Evolutionary conservation across 2,888 invertebrate species (phyloP), one percentile per base, ranked within the genome.

Genomic region (Drosophila longiperda): DNA sequence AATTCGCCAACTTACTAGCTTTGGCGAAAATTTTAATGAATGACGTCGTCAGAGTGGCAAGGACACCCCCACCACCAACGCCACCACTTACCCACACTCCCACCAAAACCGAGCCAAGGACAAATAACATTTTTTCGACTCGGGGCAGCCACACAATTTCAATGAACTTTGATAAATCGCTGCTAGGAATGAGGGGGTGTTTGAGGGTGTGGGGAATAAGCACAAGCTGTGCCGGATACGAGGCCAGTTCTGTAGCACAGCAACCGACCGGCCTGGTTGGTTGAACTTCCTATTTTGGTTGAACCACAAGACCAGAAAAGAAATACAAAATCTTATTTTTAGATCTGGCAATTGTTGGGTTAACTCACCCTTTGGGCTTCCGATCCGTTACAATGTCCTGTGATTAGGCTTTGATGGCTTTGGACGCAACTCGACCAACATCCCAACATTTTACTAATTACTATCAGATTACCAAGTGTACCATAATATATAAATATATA

Each of bases 111-210:
- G 40, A 49, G 9, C 29, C 70, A 67, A 67, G 70, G 67, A 69
- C 70, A 57, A 34, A 57, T 50, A 50, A 58, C 34, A 55, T 29
- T 38, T 67, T 49, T 34, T 36, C 40, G 49, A 67, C 59, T 67
- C 67, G 59, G 58, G 70, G 70, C 66, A 65, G 70, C 62, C 49
- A 65, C 69, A 82, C 85, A 84, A 79, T 84, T 84, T 89, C 84
- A 84, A 84, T 84, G 84, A 84, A 84, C 89, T 84, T 84, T 84
- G 84, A 87, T 84, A 84, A 84, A 84, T 89, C 82, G 85, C 85
- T 70, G 69, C 61, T 66, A 2, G 33, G 33, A 17, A 8, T 17
- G 42, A 17, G 29, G 33, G 11, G 33, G 11, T 3, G 4, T 17
- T 15, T 15, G 36, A n/a, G 32, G 1, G 15, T 32, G 5, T 9